A percentile compares a stretch with the other conserved stretches of the same genome.
Evolutionary conservation across 2,113 vertebrate genomes (phyloP).

Genomic region (Haemorhous mexicanus): DNA sequence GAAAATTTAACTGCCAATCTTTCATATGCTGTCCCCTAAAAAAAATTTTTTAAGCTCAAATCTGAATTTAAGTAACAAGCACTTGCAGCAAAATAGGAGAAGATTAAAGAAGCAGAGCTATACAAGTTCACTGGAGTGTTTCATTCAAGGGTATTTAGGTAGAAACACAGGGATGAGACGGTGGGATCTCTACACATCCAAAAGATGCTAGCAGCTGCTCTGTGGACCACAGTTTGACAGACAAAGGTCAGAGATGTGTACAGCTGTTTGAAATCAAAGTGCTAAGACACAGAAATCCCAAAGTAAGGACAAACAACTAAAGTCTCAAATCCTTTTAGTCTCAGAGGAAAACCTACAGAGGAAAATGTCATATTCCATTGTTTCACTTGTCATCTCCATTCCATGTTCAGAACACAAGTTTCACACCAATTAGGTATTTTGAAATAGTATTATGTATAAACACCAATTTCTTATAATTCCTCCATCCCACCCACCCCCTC

Average conservation of each 20-base stretch:
- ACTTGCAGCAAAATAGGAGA: neutral
- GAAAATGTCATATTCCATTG: neutral
- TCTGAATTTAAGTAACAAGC: neutral
- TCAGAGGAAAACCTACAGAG: neutral
- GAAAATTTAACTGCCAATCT: neutral
- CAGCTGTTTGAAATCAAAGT: neutral
- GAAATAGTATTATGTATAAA: neutral
- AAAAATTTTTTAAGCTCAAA: neutral
- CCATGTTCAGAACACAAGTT: neutral
- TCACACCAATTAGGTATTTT: neutral
- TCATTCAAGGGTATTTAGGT: neutral
- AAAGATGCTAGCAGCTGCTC: neutral
- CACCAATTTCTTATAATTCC: neutral
- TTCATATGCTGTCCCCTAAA: neutral
- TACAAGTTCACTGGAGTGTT: neutral
- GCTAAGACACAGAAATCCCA: neutral
- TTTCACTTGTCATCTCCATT: neutral
- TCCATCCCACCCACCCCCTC: neutral
- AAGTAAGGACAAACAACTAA: neutral
- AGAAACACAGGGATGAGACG: neutral
- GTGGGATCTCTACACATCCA: neutral
- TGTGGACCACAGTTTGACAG: neutral
- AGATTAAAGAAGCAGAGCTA: neutral
- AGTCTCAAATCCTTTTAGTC: neutral
- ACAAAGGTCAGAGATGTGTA: neutral